Base-by-base conservation (phyloP, 2,797 vertebrate genomes). In the Novumbra hubbsi region DNA sequence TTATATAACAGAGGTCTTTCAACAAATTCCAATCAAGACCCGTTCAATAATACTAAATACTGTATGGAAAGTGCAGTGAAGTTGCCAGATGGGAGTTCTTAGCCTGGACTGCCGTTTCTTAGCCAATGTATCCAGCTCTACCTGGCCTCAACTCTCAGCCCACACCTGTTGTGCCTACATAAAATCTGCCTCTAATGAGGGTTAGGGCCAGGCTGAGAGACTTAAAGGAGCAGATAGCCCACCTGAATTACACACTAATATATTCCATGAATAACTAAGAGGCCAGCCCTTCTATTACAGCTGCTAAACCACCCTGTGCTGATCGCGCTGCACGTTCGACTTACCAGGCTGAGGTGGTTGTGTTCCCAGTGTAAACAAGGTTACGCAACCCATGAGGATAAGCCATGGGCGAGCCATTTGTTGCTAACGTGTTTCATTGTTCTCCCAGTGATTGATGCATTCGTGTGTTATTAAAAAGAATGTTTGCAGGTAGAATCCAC, bases 261-360 rank as follows among this genome's bases (percentile, higher is more conserved):
- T 77, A 76, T 78, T 71, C 76, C 63, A 70, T 77, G 45, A 77
- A 71, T 57, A 38, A 74, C 69, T 73, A 73, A 86, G 83, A 84
- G 49, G 76, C 65, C 81, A 84, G 63, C 41, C 21, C 71, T 79
- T 62, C 68, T 68, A 78, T 83, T 74, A 77, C 41, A 76, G 76
- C 55, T 71, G 66, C 71, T 80, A 82, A 71, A 77, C 63, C 68
- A 62, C 60, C 73, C 68, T 69, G 0, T 0, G 21, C 62, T 67
- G 34, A 48, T 17, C 5, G 17, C 68, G 5, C 71, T 68, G 69
- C 77, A 74, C 66, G 32, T 75, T 30, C 81, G 84, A 84, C 83
- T 78, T 76, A 75, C 65, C 72, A 66, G 75, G 72, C 74, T 65
- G 65, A 74, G 73, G 34, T 17, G 30, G 68, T 17, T 15, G 52